phyloP scores from a whole-genome alignment of 2,888 invertebrate species.

The Agrenia bidenticulata region DNA sequence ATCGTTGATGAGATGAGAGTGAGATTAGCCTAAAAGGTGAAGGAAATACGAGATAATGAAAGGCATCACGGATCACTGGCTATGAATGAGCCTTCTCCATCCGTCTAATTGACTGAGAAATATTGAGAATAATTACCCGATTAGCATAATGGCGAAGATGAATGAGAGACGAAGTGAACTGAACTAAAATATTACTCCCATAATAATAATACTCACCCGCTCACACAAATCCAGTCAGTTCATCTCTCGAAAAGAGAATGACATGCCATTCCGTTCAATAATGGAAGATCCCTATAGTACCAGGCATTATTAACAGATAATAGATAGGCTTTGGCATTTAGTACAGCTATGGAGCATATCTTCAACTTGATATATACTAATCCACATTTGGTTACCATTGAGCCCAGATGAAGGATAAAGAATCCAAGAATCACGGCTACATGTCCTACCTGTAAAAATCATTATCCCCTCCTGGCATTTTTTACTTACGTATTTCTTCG shows the following conservation, averaged over 20 bases:
- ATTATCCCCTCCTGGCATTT: no score
- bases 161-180: constrained; percentile 15
- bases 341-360: no score
- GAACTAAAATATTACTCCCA: constrained; percentile 21
- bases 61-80: constrained; percentile 47
- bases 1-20: constrained; percentile 35
- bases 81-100: constrained; percentile 35
- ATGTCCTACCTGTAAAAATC: no score
- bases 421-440: no score
- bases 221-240: neutral
- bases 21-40: constrained; percentile 48
- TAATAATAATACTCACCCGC: constrained; percentile 13
- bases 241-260: constrained; percentile 7
- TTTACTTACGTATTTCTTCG: no score
- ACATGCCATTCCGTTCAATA: constrained; percentile 13
- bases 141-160: constrained; percentile 44
- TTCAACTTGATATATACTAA: no score
- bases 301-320: no score
- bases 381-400: no score
- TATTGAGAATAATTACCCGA: constrained; percentile 50
- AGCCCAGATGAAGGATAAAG: no score
- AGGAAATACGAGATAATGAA: constrained; percentile 46
- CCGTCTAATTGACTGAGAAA: constrained; percentile 43
- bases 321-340: no score
- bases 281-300: neutral